Conservation (phyloP, 2,113 vertebrate genomes). For the Acrocephalus kingi region DNA sequence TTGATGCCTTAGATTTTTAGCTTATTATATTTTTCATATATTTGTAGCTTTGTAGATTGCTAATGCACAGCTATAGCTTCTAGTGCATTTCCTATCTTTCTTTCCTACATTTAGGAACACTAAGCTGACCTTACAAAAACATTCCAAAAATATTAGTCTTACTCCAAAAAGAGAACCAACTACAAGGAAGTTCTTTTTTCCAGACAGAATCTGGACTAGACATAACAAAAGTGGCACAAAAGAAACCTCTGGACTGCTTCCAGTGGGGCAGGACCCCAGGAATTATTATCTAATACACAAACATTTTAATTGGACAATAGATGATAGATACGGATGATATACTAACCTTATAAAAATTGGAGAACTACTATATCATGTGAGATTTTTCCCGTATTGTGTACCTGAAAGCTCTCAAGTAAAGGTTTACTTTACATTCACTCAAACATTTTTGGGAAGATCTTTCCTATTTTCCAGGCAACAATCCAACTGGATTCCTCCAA, state of each 20-base stretch:
- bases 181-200: not conserved
- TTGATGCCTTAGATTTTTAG: not conserved
- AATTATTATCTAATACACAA: not conserved
- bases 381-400: not conserved
- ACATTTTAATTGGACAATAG: not conserved
- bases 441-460: rapidly evolving
- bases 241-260: not conserved
- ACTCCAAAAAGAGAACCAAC: not conserved
- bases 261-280: not conserved
- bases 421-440: not conserved
- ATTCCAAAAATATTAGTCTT: not conserved
- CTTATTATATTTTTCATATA: not conserved
- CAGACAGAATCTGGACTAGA: not conserved
- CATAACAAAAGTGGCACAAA: not conserved
- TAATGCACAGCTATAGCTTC: too few species aligned
- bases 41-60: not conserved
- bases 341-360: not conserved
- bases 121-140: too few species aligned
- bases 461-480: not conserved
- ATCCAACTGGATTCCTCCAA: too few species aligned
- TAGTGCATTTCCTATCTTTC: too few species aligned
- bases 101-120: not conserved
- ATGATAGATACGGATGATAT: not conserved
- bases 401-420: not conserved
- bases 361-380: rapidly evolving